Evolutionary conservation across 2,113 vertebrate species (phyloP).

Genomic region (Pterocles burchelli): DNA sequence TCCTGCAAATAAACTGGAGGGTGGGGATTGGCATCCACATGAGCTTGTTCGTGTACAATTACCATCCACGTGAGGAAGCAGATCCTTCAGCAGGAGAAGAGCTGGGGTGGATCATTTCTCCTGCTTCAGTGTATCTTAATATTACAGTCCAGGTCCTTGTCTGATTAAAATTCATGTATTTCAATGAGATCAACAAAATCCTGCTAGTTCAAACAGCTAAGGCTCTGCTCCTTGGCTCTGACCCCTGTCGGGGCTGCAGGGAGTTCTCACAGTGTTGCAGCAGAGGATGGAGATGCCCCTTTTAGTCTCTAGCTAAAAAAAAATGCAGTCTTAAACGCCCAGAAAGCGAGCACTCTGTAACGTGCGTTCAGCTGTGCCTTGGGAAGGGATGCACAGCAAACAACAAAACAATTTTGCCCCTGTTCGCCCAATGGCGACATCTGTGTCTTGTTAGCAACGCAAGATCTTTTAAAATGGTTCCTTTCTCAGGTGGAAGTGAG

Average conservation of each 20-base stretch:
- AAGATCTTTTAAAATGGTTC: background rate
- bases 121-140: background rate
- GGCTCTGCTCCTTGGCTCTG: background rate
- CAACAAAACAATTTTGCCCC: background rate
- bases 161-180: background rate
- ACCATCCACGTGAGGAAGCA: background rate
- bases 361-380: rapidly evolving
- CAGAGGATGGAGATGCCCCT: background rate
- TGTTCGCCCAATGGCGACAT: background rate
- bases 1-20: background rate
- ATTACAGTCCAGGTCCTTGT: background rate
- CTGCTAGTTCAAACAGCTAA: background rate
- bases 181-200: background rate
- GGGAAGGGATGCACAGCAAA: background rate
- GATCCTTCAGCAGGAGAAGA: background rate
- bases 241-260: background rate
- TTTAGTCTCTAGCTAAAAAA: background rate
- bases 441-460: background rate
- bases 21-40: background rate
- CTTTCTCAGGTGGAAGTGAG: conserved; percentile 39
- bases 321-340: background rate
- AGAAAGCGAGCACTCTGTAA: background rate
- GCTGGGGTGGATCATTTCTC: background rate
- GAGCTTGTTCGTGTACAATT: background rate
- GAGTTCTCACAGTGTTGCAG: background rate